Percentiles rank a stretch among this genome's conserved stretches.
phyloP scores from a whole-genome alignment of 2,888 invertebrate species.

The Hydropsyche betteni region DNA sequence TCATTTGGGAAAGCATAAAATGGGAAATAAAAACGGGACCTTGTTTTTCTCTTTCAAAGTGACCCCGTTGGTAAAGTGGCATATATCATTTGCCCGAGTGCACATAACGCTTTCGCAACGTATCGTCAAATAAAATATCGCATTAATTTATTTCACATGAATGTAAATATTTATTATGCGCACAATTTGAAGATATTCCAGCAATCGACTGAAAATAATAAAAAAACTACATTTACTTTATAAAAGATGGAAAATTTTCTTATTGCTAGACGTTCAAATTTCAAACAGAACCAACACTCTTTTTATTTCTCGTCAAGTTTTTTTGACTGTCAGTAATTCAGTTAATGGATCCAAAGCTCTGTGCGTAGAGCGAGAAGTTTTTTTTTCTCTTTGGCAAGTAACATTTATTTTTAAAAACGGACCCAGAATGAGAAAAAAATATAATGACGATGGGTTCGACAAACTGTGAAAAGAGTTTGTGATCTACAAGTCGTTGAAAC shows the following conservation, averaged over 20 bases:
- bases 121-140: too few species aligned
- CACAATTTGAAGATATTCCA: too few species aligned
- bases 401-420: slow-evolving; percentile 21
- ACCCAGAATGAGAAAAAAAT: not conserved
- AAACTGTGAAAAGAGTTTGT: slow-evolving; percentile 33
- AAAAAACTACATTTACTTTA: too few species aligned
- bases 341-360: slow-evolving; percentile 36
- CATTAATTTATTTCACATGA: too few species aligned
- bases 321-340: slow-evolving; percentile 37
- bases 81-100: not conserved
- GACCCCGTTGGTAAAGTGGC: slow-evolving; percentile 2
- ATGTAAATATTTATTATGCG: too few species aligned
- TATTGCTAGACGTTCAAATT: not conserved
- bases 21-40: not conserved
- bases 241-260: too few species aligned
- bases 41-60: not conserved
- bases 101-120: not conserved
- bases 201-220: too few species aligned
- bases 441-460: slow-evolving; percentile 32
- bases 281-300: slow-evolving; percentile 15
- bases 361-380: slow-evolving; percentile 37
- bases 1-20: not conserved
- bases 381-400: slow-evolving; percentile 29
- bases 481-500: slow-evolving; percentile 26
- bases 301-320: slow-evolving; percentile 35